phyloP scores from a whole-genome alignment of 2,888 invertebrate species.

The Microlaimidae sp. region DNA sequence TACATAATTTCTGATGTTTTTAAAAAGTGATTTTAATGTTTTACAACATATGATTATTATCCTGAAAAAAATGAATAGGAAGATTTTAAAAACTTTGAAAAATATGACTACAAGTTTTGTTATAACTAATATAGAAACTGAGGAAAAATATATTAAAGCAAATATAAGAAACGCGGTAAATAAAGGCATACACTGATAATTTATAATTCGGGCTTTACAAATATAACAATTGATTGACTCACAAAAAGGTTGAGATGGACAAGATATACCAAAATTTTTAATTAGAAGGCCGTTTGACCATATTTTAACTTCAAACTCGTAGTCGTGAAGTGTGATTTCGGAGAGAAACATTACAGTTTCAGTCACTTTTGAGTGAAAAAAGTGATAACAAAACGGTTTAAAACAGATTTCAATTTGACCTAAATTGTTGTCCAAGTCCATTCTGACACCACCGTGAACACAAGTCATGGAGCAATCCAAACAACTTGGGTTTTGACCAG shows the following conservation, averaged over 20 bases:
- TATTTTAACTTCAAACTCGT: not conserved
- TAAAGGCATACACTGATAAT: constrained; percentile 3
- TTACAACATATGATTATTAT: too few species aligned
- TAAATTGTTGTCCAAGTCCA: not conserved
- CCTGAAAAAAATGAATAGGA: too few species aligned
- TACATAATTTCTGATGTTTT: too few species aligned
- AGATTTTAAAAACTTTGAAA: too few species aligned
- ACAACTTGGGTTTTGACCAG: not conserved
- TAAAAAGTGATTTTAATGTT: too few species aligned
- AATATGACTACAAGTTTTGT: too few species aligned
- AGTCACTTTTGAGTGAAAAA: not conserved
- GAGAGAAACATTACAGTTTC: not conserved
- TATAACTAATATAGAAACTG: not conserved
- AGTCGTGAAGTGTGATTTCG: not conserved
- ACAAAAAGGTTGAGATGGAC: constrained; percentile 6
- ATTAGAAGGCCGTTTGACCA: not conserved
- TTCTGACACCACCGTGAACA: not conserved
- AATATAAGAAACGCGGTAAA: not conserved
- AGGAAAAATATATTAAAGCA: not conserved
- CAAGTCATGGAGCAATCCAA: not conserved
- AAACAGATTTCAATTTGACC: not conserved
- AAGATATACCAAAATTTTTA: not conserved
- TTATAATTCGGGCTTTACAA: not conserved
- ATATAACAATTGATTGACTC: constrained; percentile 3
- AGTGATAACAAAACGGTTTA: not conserved